Evolutionary conservation across 2,797 vertebrate species (phyloP), one percentile per base, ranked within the genome.

Genomic region (Mustela erminea): DNA sequence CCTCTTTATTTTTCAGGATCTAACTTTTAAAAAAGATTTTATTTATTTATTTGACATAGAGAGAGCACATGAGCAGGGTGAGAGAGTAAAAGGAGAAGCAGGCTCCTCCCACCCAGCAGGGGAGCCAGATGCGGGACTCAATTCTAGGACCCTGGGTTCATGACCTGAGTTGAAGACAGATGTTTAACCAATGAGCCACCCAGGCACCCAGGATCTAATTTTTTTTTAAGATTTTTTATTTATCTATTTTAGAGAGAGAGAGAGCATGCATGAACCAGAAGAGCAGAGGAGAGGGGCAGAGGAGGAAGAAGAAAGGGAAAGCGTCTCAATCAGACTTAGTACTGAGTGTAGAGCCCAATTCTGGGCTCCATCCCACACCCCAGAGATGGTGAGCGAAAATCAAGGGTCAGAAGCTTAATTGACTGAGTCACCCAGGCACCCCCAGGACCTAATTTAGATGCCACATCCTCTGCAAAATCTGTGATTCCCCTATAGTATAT

Each of bases 401-500:
- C 66, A 68, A 68, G 66, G 20, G 18, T 68, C 8, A 68, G 66
- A 68, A 66, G 66, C 18, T 68, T 68, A 68, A 35, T 10, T 8
- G 18, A 35, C 17, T 68, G 9, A 68, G n/a, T 18, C n/a, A 68
- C 17, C 8, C 66, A 20, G 66, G 18, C 66, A 68, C 18, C 17
- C 18, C 66, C 66, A 81, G 38, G 49, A 90, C 23, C 35, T 68
- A 81, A 64, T 70, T 93, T 94, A 87, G 92, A 62, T 27, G 21
- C 46, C 25, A 60, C 10, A 93, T 29, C 10, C 4, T 74, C 60
- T 86, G 35, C 60, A 46, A 94, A 52, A 21, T 7, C 14, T 83
- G 32, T 74, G 54, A 25, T 25, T 46, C 7, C 15, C 3, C 29
- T 56, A 27, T 46, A 21, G 9, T 52, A 75, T 49, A 70, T 62